Percentiles rank a stretch among this genome's conserved stretches.
These are phyloP conservation scores for Laticauda colubrina DNA, from an alignment of 2,113 vertebrate genomes.

Conservation along the genomic window DNA sequence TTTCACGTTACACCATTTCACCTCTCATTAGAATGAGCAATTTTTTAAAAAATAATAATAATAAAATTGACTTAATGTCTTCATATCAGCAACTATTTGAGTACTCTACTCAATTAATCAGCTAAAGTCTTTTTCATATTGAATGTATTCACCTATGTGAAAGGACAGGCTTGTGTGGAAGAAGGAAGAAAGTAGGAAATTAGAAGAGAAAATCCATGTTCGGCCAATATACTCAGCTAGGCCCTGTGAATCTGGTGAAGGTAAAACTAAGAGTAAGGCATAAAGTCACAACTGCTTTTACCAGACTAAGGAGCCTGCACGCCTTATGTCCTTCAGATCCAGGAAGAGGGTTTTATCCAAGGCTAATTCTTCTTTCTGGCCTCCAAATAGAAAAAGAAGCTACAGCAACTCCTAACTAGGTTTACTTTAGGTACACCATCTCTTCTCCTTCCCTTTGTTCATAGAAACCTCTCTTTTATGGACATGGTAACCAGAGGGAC, in stretches of 20 bases:
- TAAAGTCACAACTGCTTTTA: background rate
- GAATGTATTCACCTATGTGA: background rate
- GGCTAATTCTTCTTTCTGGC: background rate
- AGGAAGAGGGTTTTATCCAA: background rate
- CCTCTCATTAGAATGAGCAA: background rate
- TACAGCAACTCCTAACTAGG: background rate
- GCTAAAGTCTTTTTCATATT: background rate
- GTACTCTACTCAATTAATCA: background rate
- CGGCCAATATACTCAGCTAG: background rate
- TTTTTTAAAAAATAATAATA: background rate
- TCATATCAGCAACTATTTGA: background rate
- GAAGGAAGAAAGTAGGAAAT: background rate
- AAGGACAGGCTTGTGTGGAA: background rate
- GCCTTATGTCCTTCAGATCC: background rate
- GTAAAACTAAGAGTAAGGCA: background rate
- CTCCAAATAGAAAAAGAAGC: background rate
- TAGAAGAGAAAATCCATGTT: background rate
- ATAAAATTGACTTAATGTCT: background rate
- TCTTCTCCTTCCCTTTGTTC: background rate
- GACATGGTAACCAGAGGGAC: background rate
- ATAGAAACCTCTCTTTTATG: background rate
- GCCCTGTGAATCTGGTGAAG: background rate
- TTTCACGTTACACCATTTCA: background rate
- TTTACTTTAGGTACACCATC: background rate
- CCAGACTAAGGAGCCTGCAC: background rate